Evolutionary conservation across 2,888 invertebrate species (phyloP).

Genomic region (Ctena decussata): DNA sequence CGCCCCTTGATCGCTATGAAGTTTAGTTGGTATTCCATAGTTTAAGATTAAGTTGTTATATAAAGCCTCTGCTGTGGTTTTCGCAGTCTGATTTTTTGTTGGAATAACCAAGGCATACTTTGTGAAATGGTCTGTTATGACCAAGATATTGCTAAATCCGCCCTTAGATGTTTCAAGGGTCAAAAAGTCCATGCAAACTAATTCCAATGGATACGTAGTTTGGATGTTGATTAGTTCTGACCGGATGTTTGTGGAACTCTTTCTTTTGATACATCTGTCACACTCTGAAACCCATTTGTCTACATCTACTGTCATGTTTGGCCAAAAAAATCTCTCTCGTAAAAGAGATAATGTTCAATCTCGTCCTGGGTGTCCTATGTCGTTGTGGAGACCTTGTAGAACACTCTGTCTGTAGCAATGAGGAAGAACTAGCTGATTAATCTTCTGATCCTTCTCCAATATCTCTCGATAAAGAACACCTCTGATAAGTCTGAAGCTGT

Average conservation of each 20-base stretch:
- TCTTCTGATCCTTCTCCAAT: background rate
- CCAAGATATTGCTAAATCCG: conserved; percentile 6
- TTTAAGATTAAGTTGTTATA: conserved; percentile 30
- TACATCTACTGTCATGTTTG: conserved; percentile 15
- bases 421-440: background rate
- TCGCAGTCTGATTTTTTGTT: conserved; percentile 40
- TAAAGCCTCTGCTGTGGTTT: conserved; percentile 47
- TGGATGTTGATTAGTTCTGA: conserved; percentile 24
- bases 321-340: conserved; percentile 33
- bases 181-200: conserved; percentile 27
- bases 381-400: background rate
- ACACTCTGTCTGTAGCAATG: background rate
- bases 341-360: conserved; percentile 25
- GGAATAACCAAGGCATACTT: conserved; percentile 30
- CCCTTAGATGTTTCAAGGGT: conserved; percentile 3
- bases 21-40: conserved; percentile 34
- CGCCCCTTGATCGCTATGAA: conserved; percentile 9
- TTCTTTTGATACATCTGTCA: conserved; percentile 28
- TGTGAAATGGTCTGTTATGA: conserved; percentile 38
- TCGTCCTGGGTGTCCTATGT: conserved; percentile 36
- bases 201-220: conserved; percentile 34
- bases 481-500: background rate
- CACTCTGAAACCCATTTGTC: conserved; percentile 20
- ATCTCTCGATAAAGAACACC: background rate
- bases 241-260: conserved; percentile 11